Percentiles rank a stretch among this genome's conserved stretches.
These are phyloP conservation scores for Julus scandinavius DNA, from an alignment of 2,888 invertebrate species.

Conservation along the genomic window DNA sequence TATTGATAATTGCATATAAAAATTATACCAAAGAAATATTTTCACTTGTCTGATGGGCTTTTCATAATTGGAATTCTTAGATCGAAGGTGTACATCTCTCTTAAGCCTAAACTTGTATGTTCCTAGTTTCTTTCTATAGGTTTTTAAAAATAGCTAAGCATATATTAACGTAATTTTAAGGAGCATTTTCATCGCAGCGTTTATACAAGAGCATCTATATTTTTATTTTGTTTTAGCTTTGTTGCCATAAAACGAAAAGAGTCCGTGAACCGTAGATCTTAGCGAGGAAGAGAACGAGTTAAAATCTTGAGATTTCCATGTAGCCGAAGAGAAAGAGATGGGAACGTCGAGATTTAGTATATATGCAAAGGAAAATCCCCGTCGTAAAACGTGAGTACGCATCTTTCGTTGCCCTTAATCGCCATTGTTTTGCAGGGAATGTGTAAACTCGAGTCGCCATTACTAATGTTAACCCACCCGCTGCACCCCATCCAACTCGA, in stretches of 20 bases:
- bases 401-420: neutral
- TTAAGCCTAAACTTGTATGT: too few relatives aligned
- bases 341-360: neutral
- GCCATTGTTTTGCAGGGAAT: neutral
- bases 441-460: neutral
- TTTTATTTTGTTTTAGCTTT: slow-evolving; percentile 17
- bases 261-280: neutral
- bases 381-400: neutral
- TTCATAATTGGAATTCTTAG: too few relatives aligned
- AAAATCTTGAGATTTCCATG: neutral
- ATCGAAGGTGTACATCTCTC: too few relatives aligned
- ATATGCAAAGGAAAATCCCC: neutral
- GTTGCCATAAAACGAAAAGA: neutral
- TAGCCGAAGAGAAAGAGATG: neutral
- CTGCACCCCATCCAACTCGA: neutral
- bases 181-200: neutral
- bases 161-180: slow-evolving; percentile 13
- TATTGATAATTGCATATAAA: too few relatives aligned
- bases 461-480: neutral
- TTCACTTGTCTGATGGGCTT: too few relatives aligned
- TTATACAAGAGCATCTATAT: neutral
- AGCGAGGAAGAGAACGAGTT: neutral
- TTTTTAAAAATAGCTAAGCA: too few relatives aligned
- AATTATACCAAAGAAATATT: too few relatives aligned
- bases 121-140: too few relatives aligned